Evolutionary conservation across 2,797 vertebrate species (phyloP).

Genomic region (Odontamblyopus rebecca): DNA sequence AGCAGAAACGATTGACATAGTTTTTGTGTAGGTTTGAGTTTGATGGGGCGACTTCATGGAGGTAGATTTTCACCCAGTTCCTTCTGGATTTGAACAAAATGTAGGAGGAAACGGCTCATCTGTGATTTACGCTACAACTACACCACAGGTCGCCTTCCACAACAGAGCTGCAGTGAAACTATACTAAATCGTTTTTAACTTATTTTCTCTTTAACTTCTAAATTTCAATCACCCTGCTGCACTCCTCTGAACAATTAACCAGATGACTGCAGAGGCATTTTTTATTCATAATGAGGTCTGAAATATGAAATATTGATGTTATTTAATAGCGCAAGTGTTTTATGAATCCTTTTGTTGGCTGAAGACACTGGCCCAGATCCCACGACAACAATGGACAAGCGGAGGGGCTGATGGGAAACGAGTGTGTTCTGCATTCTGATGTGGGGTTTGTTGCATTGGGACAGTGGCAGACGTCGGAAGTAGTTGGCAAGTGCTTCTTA

Average conservation of each 20-base stretch:
- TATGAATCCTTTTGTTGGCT: neutral
- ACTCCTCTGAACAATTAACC: neutral
- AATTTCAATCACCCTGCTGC: neutral
- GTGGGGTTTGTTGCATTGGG: neutral
- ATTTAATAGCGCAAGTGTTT: slow-evolving; percentile 9
- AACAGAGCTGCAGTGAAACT: neutral
- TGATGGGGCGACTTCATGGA: too few species aligned
- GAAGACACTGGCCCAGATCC: slow-evolving; percentile 1
- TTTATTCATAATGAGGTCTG: slow-evolving; percentile 2
- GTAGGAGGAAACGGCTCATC: too few species aligned
- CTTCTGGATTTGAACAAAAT: too few species aligned
- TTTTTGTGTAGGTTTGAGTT: too few species aligned
- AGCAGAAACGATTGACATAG: too few species aligned
- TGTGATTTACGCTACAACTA: too few species aligned
- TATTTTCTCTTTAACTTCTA: slow-evolving; percentile 15
- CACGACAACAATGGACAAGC: neutral
- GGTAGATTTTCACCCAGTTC: too few species aligned
- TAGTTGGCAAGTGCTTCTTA: slow-evolving; percentile 6
- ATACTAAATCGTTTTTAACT: neutral
- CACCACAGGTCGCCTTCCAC: neutral
- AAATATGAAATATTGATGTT: slow-evolving; percentile 7
- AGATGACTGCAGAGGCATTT: slow-evolving; percentile 6
- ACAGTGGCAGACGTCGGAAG: slow-evolving; percentile 4
- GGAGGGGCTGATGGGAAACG: slow-evolving; percentile 5
- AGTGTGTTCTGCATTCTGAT: neutral